These are phyloP conservation scores for Ctenochaetus hawaiiensis DNA, from an alignment of 2,797 vertebrate species.

Conservation along the genomic window DNA sequence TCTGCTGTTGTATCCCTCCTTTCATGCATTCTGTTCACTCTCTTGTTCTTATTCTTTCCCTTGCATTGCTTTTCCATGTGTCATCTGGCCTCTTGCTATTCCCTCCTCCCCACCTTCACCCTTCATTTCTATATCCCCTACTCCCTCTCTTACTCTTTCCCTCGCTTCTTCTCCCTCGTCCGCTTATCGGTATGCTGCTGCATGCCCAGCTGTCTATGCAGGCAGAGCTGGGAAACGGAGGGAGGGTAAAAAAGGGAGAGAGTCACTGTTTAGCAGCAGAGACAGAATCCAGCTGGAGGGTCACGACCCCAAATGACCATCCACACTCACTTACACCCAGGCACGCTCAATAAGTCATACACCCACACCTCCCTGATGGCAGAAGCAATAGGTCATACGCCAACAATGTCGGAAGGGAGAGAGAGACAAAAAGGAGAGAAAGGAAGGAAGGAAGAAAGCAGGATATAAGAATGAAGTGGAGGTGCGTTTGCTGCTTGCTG, in stretches of 20 bases:
- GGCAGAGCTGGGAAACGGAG: slow-evolving; percentile 57
- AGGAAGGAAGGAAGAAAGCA: slow-evolving; percentile 24
- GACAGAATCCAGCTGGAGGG: slow-evolving; percentile 77
- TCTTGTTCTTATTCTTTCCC: slow-evolving; percentile 52
- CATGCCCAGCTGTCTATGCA: slow-evolving; percentile 72
- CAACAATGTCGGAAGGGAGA: slow-evolving; percentile 53
- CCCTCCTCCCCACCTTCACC: slow-evolving; percentile 2
- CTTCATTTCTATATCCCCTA: slow-evolving; percentile 38
- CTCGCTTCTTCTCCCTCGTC: slow-evolving; percentile 42
- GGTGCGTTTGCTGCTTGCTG: slow-evolving; percentile 35
- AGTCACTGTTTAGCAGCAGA: slow-evolving; percentile 74
- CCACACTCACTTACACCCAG: slow-evolving; percentile 45
- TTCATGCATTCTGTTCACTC: slow-evolving; percentile 63
- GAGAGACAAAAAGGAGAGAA: slow-evolving; percentile 9
- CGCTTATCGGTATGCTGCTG: slow-evolving; percentile 80
- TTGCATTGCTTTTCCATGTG: slow-evolving; percentile 43
- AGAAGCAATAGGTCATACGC: slow-evolving; percentile 71
- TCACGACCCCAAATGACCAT: slow-evolving; percentile 75
- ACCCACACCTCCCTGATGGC: slow-evolving; percentile 70
- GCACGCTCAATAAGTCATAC: slow-evolving; percentile 69
- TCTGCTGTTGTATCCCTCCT: slow-evolving; percentile 63
- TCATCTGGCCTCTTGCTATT: slow-evolving; percentile 46
- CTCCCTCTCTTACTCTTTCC: slow-evolving; percentile 20
- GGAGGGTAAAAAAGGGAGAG: slow-evolving; percentile 26
- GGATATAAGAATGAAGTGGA: slow-evolving; percentile 50